A percentile compares a stretch with the other conserved stretches of the same genome.
Evolutionary conservation across 64 coral and sea anemone species (phyloP).

Genomic region (Actinia tenebrosa): DNA sequence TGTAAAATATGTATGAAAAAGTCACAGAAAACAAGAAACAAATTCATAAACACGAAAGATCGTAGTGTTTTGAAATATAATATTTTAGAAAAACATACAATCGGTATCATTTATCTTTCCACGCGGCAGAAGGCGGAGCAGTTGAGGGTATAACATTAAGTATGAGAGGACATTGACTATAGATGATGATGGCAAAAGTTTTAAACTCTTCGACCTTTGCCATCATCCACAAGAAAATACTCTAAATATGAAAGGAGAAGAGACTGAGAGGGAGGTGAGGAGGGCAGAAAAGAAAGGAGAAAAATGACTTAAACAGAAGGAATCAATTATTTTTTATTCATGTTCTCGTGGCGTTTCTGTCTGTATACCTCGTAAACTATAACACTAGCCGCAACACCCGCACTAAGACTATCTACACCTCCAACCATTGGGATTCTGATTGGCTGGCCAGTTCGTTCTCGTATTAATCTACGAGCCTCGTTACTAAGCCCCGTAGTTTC

Average conservation of each 20-base stretch:
- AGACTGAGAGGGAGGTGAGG: neutral
- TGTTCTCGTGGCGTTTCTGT: constrained; percentile 8
- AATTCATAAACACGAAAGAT: too few species aligned
- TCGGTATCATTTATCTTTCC: too few species aligned
- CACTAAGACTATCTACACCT: constrained; percentile 69
- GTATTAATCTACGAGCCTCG: constrained; percentile 17
- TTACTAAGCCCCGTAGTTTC: constrained; percentile 65
- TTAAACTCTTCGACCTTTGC: neutral
- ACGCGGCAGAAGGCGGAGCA: too few species aligned
- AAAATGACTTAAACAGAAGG: too few species aligned
- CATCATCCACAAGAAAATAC: too few species aligned
- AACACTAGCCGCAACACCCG: constrained; percentile 55
- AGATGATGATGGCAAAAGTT: neutral
- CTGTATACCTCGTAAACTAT: constrained; percentile 74
- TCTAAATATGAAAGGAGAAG: too few species aligned
- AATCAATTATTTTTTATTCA: neutral
- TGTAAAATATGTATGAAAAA: too few species aligned
- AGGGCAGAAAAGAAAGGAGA: too few species aligned
- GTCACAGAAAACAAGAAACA: too few species aligned
- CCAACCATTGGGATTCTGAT: constrained; percentile 57
- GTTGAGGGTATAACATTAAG: too few species aligned
- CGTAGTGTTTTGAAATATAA: too few species aligned
- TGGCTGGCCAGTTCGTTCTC: constrained; percentile 15
- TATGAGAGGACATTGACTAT: neutral
- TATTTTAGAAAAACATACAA: too few species aligned